Evolutionary conservation across 1,140 invertebrate genomes (phyloP), one percentile per base, ranked within the genome.

Genomic region (Scylla paramamosain): DNA sequence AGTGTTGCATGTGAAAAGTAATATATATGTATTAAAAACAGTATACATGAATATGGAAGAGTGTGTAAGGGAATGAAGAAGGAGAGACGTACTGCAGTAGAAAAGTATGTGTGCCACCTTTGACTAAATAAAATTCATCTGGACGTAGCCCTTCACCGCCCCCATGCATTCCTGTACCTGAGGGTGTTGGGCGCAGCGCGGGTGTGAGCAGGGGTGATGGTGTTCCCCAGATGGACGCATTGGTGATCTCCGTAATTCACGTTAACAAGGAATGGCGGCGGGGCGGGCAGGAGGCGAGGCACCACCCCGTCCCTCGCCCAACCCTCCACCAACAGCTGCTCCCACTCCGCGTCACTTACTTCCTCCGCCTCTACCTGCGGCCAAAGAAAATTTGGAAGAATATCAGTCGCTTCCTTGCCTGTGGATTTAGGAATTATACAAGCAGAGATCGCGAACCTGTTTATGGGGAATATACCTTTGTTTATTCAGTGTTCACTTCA

Each of bases 341-440:
- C 39, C 94, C 94, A 95, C 91, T 95, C 94, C 52, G 84, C 94
- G 52, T 95, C 94, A 25, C 28, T 93, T 25, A 95, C 31, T 52
- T 95, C 94, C 91, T 93, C 94, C 20, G 91, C 94, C 59, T 92
- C 84, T 20, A 95, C 94, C 94, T 95, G 91, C 10, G n/a, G 29
- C 25, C 52, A 12, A 6, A 6, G 39, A 39, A 39, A 39, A 59
- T 20, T 3, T 16, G 28, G 48, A 28, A n/a, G 12, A 28, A 31
- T 7, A 7, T n/a, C 20, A 91, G 0, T 10, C 6, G 32, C 16
- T 28, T 31, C 3, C 16, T 59, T 59, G 10, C 0, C 10, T 59
- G 16, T 59, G 52, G 16, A 59, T 14, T 31, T 86, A 39, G 10
- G 83, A 39, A 31, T 29, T 29, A 86, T 12, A 16, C 32, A 39